phyloP scores from a whole-genome alignment of 2,888 invertebrate species.

The Linnaemya vulpina region DNA sequence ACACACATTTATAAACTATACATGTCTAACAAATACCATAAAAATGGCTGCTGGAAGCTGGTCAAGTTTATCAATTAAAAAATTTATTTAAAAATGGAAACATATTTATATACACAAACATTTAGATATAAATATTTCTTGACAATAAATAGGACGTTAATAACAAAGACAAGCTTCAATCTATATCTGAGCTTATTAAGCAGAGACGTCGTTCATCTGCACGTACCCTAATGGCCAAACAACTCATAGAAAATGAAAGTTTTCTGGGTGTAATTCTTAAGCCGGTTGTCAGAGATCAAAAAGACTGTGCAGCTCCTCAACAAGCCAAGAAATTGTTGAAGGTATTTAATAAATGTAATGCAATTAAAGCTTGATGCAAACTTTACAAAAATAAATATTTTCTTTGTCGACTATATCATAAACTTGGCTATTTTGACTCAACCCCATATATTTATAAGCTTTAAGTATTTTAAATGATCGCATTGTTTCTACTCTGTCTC shows the following conservation, averaged over 20 bases:
- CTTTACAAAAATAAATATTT: background rate
- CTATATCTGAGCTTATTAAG: constrained; percentile 76
- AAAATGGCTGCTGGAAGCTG: background rate
- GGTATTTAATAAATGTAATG: constrained; percentile 74
- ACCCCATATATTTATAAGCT: background rate
- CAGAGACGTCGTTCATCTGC: constrained; percentile 82
- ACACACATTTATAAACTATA: constrained; percentile 30
- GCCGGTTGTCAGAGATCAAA: constrained; percentile 84
- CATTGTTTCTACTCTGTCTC: background rate
- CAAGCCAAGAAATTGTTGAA: constrained; percentile 80
- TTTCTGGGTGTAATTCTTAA: constrained; percentile 86
- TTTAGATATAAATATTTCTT: background rate
- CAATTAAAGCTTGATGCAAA: constrained; percentile 42
- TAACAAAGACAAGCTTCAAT: constrained; percentile 49
- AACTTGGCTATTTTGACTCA: background rate
- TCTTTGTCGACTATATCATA: background rate
- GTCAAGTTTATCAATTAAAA: background rate
- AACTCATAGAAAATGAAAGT: constrained; percentile 84
- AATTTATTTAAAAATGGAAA: background rate
- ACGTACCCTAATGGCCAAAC: constrained; percentile 82
- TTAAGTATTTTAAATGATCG: background rate
- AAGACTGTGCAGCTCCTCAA: constrained; percentile 80
- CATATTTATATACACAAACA: background rate
- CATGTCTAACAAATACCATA: background rate
- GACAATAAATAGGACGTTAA: constrained; percentile 73